These are phyloP conservation scores for Sebastolobus alascanus DNA, from an alignment of 2,797 vertebrate genomes.

Conservation along the genomic window DNA sequence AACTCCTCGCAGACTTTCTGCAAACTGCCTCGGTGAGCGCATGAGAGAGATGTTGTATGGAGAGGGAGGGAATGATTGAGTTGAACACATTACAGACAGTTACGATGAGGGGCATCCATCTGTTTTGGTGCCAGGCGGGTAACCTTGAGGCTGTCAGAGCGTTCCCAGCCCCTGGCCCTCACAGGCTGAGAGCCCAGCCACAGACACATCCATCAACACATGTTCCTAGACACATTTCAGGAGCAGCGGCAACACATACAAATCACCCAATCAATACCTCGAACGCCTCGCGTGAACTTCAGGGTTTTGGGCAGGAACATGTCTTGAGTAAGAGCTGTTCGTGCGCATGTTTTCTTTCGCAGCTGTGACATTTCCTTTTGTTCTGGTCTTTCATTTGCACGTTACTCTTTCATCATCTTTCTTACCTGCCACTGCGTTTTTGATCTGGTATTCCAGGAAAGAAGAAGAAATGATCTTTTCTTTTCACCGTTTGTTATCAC, in stretches of 20 bases:
- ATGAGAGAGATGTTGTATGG: conserved; percentile 52
- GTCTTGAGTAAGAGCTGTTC: conserved; percentile 35
- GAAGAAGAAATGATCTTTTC: background rate
- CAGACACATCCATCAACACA: conserved; percentile 81
- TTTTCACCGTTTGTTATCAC: background rate
- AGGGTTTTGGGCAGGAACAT: conserved; percentile 33
- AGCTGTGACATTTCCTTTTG: conserved; percentile 17
- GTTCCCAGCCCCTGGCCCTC: conserved; percentile 65
- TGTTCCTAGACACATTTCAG: conserved; percentile 73
- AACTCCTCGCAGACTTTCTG: conserved; percentile 36
- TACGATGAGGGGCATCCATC: conserved; percentile 78
- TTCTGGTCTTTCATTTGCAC: background rate
- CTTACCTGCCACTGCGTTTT: background rate
- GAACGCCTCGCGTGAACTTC: conserved; percentile 25
- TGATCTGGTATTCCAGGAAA: background rate
- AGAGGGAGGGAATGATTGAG: conserved; percentile 72
- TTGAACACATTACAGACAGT: conserved; percentile 79
- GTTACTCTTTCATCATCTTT: background rate
- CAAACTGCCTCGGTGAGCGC: conserved; percentile 31
- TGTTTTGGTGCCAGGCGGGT: conserved; percentile 72
- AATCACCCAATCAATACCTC: conserved; percentile 79
- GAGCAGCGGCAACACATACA: conserved; percentile 72
- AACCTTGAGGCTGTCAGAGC: conserved; percentile 82
- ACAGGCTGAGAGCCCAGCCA: conserved; percentile 52
- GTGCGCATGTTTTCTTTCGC: conserved; percentile 11